A percentile compares a stretch with the other conserved stretches of the same genome.
Conservation (phyloP, 2,113 vertebrate species). For the Cephalophus harveyi region DNA sequence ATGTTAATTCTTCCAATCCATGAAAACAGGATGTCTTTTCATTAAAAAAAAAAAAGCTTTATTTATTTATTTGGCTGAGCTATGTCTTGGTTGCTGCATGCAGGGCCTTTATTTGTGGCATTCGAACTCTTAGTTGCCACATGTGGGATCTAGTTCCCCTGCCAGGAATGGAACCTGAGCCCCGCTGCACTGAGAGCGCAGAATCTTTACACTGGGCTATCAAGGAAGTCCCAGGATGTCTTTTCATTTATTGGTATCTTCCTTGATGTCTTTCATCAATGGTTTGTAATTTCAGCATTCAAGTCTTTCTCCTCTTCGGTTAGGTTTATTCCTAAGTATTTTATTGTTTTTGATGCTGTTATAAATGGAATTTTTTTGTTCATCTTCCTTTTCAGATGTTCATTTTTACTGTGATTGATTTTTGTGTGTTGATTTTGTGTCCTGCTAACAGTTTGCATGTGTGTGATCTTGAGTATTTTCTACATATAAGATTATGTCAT, state of each 20-base stretch:
- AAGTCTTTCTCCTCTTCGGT: neutral
- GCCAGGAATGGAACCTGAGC: neutral
- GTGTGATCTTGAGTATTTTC: neutral
- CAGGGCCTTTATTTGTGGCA: neutral
- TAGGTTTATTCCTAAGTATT: neutral
- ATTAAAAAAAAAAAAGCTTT: neutral
- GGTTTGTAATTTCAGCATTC: neutral
- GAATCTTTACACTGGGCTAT: neutral
- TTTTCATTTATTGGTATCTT: neutral
- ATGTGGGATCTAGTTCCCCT: neutral
- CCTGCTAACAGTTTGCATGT: neutral
- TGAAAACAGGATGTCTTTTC: neutral
- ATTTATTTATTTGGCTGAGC: neutral
- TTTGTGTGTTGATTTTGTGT: neutral
- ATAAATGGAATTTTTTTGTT: neutral
- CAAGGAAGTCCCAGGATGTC: neutral
- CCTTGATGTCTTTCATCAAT: neutral
- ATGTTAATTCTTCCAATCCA: neutral
- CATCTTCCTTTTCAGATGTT: neutral
- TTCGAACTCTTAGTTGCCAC: neutral
- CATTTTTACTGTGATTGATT: neutral
- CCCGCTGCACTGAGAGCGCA: neutral
- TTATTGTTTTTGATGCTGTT: neutral
- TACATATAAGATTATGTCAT: neutral
- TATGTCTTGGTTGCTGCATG: neutral